These are phyloP conservation scores for Papilio glaucus DNA, from an alignment of 1,140 invertebrate genomes.

Conservation along the genomic window DNA sequence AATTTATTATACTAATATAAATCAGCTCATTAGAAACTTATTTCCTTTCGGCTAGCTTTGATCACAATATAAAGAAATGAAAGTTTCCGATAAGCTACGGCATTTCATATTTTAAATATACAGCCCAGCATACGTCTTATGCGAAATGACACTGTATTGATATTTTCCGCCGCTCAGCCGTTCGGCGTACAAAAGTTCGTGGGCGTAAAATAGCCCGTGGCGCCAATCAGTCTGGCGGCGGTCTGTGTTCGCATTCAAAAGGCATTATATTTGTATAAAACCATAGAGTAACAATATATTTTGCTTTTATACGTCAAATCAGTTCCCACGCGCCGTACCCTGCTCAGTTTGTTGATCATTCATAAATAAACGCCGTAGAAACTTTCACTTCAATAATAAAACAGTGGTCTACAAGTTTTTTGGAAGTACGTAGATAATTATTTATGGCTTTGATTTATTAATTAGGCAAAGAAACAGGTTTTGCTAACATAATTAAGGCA, in stretches of 20 bases:
- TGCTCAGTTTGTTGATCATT: conserved; percentile 56
- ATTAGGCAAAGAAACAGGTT: background rate
- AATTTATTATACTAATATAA: conserved; percentile 12
- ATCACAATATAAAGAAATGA: conserved; percentile 16
- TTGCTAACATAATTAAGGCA: background rate
- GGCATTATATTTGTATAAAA: conserved; percentile 2
- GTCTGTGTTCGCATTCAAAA: conserved; percentile 1
- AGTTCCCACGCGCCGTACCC: conserved; percentile 61
- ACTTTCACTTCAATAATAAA: conserved; percentile 73
- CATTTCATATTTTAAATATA: conserved; percentile 23
- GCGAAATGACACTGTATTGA: conserved; percentile 14
- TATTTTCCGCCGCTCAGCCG: too few species aligned
- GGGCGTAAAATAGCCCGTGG: conserved; percentile 64
- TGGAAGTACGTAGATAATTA: conserved; percentile 65
- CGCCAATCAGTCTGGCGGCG: conserved; percentile 70
- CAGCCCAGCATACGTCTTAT: conserved; percentile 1
- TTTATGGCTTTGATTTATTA: conserved; percentile 47
- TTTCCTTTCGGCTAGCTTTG: conserved; percentile 22
- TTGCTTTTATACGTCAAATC: conserved; percentile 4
- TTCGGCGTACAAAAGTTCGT: conserved; percentile 40
- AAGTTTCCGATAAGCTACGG: conserved; percentile 13
- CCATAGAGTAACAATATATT: conserved; percentile 26
- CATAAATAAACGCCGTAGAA: conserved; percentile 70
- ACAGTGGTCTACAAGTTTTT: conserved; percentile 61
- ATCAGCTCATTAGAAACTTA: conserved; percentile 14